Conservation (phyloP, 2,113 vertebrate genomes). For the Marmota monax region DNA sequence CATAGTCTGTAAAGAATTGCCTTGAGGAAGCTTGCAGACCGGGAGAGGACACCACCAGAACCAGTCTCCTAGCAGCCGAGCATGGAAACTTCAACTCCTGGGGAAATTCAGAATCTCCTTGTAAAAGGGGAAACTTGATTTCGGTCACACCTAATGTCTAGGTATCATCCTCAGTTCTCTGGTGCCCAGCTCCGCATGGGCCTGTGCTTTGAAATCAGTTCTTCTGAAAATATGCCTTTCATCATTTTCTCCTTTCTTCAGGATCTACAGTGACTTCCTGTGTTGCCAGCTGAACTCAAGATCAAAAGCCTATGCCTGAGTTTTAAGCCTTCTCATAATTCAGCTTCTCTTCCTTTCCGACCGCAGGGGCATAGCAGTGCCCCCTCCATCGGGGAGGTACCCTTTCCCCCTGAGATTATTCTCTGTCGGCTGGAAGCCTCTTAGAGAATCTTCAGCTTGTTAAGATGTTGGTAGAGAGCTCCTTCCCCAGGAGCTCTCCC, state of each 20-base stretch:
- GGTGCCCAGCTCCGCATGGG: background rate
- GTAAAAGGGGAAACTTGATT: background rate
- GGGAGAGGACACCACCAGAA: background rate
- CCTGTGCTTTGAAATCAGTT: conserved; percentile 45
- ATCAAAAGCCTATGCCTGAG: conserved; percentile 53
- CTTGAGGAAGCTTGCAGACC: background rate
- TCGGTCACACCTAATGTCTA: background rate
- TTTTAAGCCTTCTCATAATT: conserved; percentile 39
- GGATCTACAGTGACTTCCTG: conserved; percentile 25
- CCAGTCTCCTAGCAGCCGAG: background rate
- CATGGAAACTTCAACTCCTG: background rate
- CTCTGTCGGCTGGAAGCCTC: background rate
- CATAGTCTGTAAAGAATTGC: background rate
- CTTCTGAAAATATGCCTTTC: conserved; percentile 65
- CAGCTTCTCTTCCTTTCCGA: background rate
- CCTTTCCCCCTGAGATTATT: background rate
- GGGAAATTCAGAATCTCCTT: background rate
- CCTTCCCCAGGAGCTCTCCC: background rate
- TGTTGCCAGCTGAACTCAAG: conserved; percentile 45
- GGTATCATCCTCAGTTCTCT: background rate
- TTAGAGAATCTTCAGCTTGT: background rate
- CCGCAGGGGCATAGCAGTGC: too few species aligned
- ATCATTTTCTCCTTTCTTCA: conserved; percentile 22
- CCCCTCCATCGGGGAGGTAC: background rate
- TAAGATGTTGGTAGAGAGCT: background rate